Percentiles rank a stretch among this genome's conserved stretches.
Conservation (phyloP, 2,888 invertebrate species). For the Baccha elongata region DNA sequence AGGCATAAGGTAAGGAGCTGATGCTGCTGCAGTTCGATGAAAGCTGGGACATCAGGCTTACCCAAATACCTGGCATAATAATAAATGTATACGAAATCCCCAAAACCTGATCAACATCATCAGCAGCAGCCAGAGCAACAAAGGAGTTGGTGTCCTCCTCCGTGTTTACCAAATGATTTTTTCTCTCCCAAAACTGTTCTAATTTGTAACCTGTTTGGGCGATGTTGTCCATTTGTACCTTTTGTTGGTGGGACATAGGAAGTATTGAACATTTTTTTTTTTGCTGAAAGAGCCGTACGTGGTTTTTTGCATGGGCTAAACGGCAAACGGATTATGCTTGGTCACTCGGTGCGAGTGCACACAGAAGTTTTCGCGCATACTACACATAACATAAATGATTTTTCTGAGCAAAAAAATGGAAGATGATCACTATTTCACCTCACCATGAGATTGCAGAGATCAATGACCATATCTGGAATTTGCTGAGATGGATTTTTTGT, state of each 20-base stretch:
- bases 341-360: slow-evolving; percentile 38
- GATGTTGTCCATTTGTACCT: slow-evolving; percentile 6
- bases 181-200: slow-evolving; percentile 49
- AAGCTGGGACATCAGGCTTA: slow-evolving; percentile 42
- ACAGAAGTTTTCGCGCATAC: slow-evolving; percentile 41
- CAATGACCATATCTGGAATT: slow-evolving; percentile 67
- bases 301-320: slow-evolving; percentile 9
- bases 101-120: slow-evolving; percentile 6
- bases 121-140: background rate
- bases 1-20: background rate
- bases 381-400: slow-evolving; percentile 44
- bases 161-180: slow-evolving; percentile 44
- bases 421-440: slow-evolving; percentile 28
- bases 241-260: slow-evolving; percentile 4
- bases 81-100: background rate
- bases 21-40: slow-evolving; percentile 19
- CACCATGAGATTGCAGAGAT: slow-evolving; percentile 22
- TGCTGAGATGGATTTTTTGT: slow-evolving; percentile 10
- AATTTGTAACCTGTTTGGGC: slow-evolving; percentile 57
- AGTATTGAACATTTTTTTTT: slow-evolving; percentile 30
- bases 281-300: background rate
- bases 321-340: slow-evolving; percentile 44
- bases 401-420: background rate
- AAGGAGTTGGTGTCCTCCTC: slow-evolving; percentile 31
- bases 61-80: slow-evolving; percentile 25